These are phyloP conservation scores for Salvelinus namaycush DNA, from an alignment of 2,113 vertebrate genomes.

Conservation along the genomic window DNA sequence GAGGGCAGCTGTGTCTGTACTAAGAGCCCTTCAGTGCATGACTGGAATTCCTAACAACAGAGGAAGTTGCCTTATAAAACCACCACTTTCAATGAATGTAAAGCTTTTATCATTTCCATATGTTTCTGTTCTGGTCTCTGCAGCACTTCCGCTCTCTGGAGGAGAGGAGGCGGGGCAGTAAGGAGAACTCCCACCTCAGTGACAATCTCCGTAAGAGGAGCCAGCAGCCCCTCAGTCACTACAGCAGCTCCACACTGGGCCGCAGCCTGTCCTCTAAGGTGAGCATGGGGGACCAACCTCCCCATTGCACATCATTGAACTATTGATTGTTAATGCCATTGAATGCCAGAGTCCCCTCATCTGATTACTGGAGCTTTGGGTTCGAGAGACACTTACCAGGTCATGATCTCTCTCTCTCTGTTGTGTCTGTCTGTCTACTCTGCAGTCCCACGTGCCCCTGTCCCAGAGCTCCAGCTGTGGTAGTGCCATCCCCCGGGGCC, in stretches of 20 bases:
- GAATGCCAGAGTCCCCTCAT: too few species aligned
- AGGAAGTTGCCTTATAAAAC: not conserved
- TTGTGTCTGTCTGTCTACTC: not conserved
- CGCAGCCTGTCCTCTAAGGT: slow-evolving; percentile 82
- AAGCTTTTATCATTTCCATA: not conserved
- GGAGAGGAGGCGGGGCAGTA: slow-evolving; percentile 79
- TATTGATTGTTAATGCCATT: too few species aligned
- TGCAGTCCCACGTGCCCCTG: slow-evolving; percentile 85
- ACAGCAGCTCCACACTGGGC: slow-evolving; percentile 83
- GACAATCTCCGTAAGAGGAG: slow-evolving; percentile 90
- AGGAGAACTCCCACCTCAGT: slow-evolving; percentile 79
- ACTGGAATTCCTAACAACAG: not conserved
- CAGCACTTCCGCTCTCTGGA: slow-evolving; percentile 92
- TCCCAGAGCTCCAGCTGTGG: slow-evolving; percentile 94
- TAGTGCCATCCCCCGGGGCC: slow-evolving; percentile 83
- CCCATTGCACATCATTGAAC: not conserved
- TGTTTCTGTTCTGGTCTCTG: slow-evolving; percentile 10
- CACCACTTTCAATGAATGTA: not conserved
- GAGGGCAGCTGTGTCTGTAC: slow-evolving; percentile 9
- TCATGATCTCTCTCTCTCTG: not conserved
- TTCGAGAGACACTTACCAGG: too few species aligned
- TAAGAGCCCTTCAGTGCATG: not conserved
- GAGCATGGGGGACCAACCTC: slow-evolving; percentile 7
- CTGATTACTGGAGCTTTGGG: too few species aligned
- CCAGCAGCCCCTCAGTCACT: slow-evolving; percentile 75